phyloP scores from a whole-genome alignment of 2,888 invertebrate species.

The Idaea aversata region DNA sequence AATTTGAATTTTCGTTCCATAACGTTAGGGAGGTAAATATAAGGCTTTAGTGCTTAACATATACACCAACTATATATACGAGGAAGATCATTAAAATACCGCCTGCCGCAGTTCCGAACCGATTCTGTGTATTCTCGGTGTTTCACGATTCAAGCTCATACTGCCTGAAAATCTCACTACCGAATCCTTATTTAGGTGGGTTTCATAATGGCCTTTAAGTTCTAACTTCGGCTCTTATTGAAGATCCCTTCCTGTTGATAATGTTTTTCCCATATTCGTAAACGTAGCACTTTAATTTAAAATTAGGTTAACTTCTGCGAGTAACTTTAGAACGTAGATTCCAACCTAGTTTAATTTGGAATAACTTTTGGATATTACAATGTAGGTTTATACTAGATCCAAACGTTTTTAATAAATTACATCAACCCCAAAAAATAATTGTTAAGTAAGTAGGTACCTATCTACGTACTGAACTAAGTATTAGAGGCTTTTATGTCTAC shows the following conservation, averaged over 20 bases:
- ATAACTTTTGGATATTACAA: not conserved
- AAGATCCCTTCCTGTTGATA: conserved; percentile 1
- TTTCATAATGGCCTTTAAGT: not conserved
- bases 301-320: too few species aligned
- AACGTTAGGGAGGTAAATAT: not conserved
- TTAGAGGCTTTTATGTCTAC: too few species aligned
- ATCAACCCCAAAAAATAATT: too few species aligned
- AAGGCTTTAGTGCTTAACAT: not conserved
- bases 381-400: not conserved
- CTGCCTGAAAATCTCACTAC: not conserved
- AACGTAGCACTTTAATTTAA: not conserved
- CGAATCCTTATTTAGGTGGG: not conserved
- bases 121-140: not conserved
- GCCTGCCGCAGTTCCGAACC: not conserved
- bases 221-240: not conserved
- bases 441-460: too few species aligned
- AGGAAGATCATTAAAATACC: not conserved
- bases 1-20: not conserved
- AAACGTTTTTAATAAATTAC: too few species aligned
- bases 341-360: not conserved
- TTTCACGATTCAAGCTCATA: not conserved
- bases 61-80: not conserved
- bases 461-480: too few species aligned
- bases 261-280: not conserved
- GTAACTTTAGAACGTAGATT: too few species aligned